phyloP scores from a whole-genome alignment of 2,888 invertebrate species.

The Trichacis sp. region DNA sequence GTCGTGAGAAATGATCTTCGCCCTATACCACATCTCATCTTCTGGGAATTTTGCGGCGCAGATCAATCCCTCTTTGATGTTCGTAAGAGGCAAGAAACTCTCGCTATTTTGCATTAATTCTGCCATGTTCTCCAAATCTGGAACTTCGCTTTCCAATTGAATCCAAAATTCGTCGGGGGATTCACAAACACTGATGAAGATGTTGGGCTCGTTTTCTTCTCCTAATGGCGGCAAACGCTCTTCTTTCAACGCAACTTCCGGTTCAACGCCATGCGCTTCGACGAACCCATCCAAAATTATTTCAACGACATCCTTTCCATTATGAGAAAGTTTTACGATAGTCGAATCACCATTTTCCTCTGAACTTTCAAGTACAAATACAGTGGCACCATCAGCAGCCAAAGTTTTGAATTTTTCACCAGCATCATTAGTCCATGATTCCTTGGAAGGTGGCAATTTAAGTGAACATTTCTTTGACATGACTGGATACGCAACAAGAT shows the following conservation, averaged over 20 bases:
- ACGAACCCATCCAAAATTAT: conserved; percentile 67
- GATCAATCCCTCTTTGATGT: conserved; percentile 71
- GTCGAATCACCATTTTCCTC: conserved; percentile 74
- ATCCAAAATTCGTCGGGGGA: conserved; percentile 63
- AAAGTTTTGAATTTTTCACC: conserved; percentile 62
- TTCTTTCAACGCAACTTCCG: conserved; percentile 71
- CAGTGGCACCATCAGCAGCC: conserved; percentile 70
- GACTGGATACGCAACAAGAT: conserved; percentile 72
- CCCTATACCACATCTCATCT: conserved; percentile 78
- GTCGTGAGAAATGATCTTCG: conserved; percentile 73
- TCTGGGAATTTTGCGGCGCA: conserved; percentile 78
- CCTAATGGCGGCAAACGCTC: conserved; percentile 60
- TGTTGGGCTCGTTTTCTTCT: conserved; percentile 55
- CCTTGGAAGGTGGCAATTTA: conserved; percentile 66
- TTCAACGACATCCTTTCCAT: conserved; percentile 75
- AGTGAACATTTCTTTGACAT: conserved; percentile 76
- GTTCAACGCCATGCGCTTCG: conserved; percentile 38
- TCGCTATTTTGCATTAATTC: conserved; percentile 72
- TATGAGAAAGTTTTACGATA: conserved; percentile 76
- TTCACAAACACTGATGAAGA: conserved; percentile 51
- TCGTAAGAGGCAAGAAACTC: conserved; percentile 70
- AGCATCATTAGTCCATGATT: conserved; percentile 67
- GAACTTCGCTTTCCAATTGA: conserved; percentile 65
- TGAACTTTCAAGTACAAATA: conserved; percentile 70
- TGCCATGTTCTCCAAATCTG: conserved; percentile 75